Evolutionary conservation across 2,797 vertebrate genomes (phyloP).

Genomic region (Potorous gilbertii): DNA sequence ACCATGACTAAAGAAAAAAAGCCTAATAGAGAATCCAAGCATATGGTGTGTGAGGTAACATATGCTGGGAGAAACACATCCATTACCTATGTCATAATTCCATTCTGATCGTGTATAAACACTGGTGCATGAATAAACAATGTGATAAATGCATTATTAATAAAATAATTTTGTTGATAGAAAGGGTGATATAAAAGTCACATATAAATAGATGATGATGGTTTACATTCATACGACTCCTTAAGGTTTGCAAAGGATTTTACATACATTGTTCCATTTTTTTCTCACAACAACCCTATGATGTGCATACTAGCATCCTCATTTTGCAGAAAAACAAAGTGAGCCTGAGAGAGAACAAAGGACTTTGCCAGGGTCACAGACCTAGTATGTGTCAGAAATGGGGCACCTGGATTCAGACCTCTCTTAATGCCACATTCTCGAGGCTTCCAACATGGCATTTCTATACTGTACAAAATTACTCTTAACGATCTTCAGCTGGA

Average conservation of each 20-base stretch:
- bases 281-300: background rate
- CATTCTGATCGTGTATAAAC: background rate
- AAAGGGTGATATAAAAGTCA: conserved; percentile 18
- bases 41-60: background rate
- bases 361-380: background rate
- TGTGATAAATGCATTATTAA: background rate
- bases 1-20: background rate
- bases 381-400: background rate
- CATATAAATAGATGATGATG: background rate
- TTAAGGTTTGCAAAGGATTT: background rate
- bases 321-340: background rate
- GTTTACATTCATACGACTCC: background rate
- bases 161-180: conserved; percentile 38
- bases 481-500: background rate
- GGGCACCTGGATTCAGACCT: background rate
- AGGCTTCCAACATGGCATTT: background rate
- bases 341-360: background rate
- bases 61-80: background rate
- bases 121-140: background rate
- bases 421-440: background rate
- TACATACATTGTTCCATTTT: background rate
- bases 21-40: background rate
- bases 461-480: background rate
- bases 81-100: background rate
- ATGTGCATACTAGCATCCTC: background rate